Conservation (phyloP, 2,888 invertebrate genomes). For the Drosophila multiciliata region DNA sequence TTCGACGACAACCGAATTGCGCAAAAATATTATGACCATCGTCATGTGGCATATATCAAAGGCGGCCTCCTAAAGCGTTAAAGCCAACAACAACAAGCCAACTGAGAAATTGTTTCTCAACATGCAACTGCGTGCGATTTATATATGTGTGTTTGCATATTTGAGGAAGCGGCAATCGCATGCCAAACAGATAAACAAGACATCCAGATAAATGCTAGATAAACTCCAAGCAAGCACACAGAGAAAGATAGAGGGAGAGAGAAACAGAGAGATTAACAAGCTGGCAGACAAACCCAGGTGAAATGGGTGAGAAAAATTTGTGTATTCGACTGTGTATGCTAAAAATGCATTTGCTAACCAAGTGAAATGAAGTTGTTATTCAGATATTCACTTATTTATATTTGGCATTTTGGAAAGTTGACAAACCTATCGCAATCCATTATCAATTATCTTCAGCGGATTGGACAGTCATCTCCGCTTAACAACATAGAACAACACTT, state of each 20-base stretch:
- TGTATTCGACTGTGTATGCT: slow-evolving; percentile 48
- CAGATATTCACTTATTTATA: slow-evolving; percentile 33
- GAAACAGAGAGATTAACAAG: slow-evolving; percentile 35
- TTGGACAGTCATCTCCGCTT: slow-evolving; percentile 1
- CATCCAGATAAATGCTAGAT: slow-evolving; percentile 49
- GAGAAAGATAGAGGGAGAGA: slow-evolving; percentile 3
- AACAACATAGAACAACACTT: slow-evolving; percentile 18
- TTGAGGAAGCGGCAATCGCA: slow-evolving; percentile 78
- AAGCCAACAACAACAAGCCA: slow-evolving; percentile 49
- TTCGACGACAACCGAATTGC: slow-evolving; percentile 82
- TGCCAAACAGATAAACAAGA: slow-evolving; percentile 59
- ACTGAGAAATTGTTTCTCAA: slow-evolving; percentile 79
- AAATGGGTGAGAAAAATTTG: slow-evolving; percentile 71
- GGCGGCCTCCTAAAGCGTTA: slow-evolving; percentile 63
- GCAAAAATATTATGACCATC: slow-evolving; percentile 82
- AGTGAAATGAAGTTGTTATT: slow-evolving; percentile 74
- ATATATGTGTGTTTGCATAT: slow-evolving; percentile 43
- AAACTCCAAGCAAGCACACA: slow-evolving; percentile 23
- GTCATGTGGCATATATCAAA: slow-evolving; percentile 77
- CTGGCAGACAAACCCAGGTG: slow-evolving; percentile 43
- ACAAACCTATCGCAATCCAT: slow-evolving; percentile 53
- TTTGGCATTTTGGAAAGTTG: slow-evolving; percentile 69
- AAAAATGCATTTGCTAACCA: slow-evolving; percentile 61
- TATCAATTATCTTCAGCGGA: slow-evolving; percentile 5
- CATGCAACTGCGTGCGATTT: slow-evolving; percentile 80